phyloP scores from a whole-genome alignment of 2,888 invertebrate species.

The Polymixis flavicincta region DNA sequence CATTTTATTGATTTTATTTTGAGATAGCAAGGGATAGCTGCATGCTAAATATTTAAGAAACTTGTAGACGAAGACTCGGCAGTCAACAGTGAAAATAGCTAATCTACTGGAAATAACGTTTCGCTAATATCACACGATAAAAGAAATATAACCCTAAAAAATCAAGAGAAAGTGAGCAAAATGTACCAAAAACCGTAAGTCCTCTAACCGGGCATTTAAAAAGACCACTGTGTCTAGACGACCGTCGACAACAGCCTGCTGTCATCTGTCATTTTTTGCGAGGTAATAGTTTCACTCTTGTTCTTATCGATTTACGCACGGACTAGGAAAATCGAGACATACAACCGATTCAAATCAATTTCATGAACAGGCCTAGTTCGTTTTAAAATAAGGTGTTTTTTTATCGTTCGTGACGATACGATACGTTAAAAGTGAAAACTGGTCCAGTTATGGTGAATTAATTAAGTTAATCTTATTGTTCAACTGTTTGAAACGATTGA shows the following conservation, averaged over 20 bases:
- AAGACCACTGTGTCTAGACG: constrained; percentile 28
- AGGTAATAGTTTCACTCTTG: constrained; percentile 46
- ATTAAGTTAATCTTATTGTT: not conserved
- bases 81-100: not conserved
- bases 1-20: not conserved
- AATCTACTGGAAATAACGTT: not conserved
- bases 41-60: not conserved
- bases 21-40: not conserved
- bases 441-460: constrained; percentile 8
- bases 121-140: not conserved
- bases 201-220: constrained; percentile 30
- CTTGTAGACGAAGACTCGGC: not conserved
- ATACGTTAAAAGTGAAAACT: constrained; percentile 38
- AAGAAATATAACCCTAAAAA: not conserved
- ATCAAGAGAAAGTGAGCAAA: constrained; percentile 36
- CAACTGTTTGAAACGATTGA: not conserved
- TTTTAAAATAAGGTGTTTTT: constrained; percentile 27
- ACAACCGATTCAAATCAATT: constrained; percentile 26
- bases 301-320: constrained; percentile 36
- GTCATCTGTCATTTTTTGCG: constrained; percentile 45
- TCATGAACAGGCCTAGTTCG: constrained; percentile 5
- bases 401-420: constrained; percentile 3
- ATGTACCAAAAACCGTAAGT: constrained; percentile 4
- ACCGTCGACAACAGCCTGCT: constrained; percentile 1
- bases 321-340: constrained; percentile 29